Evolutionary conservation across 2,113 vertebrate genomes (phyloP).

Genomic region (Circaetus cinerascens): DNA sequence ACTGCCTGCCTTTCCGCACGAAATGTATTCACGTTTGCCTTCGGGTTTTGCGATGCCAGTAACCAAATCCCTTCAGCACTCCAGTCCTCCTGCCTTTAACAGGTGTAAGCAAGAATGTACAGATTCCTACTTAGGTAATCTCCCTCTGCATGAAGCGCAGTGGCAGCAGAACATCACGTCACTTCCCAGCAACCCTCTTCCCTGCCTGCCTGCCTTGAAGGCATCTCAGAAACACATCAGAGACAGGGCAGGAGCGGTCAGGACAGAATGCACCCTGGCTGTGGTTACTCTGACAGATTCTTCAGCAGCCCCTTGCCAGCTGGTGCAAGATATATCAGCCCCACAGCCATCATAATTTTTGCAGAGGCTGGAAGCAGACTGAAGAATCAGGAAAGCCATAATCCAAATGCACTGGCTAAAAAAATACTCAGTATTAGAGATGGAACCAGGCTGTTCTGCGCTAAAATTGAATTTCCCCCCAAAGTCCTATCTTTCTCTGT

Average conservation of each 20-base stretch:
- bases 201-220: not conserved
- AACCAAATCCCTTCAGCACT: not conserved
- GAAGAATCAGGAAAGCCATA: constrained; percentile 7
- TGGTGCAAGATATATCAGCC: constrained; percentile 9
- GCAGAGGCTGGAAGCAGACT: not conserved
- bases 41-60: not conserved
- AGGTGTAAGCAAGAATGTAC: not conserved
- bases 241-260: not conserved
- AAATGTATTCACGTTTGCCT: not conserved
- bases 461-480: constrained; percentile 45
- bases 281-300: not conserved
- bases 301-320: not conserved
- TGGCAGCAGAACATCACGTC: not conserved
- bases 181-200: not conserved
- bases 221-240: not conserved
- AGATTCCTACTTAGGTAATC: not conserved
- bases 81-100: not conserved
- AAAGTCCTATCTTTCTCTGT: constrained; percentile 10
- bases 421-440: not conserved
- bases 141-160: not conserved
- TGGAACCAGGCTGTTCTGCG: constrained; percentile 3
- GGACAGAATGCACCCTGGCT: not conserved
- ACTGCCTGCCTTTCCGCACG: not conserved
- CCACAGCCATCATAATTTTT: not conserved
- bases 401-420: not conserved